Base-by-base conservation (phyloP, 2,113 vertebrate genomes). In the Plotosus lineatus region DNA sequence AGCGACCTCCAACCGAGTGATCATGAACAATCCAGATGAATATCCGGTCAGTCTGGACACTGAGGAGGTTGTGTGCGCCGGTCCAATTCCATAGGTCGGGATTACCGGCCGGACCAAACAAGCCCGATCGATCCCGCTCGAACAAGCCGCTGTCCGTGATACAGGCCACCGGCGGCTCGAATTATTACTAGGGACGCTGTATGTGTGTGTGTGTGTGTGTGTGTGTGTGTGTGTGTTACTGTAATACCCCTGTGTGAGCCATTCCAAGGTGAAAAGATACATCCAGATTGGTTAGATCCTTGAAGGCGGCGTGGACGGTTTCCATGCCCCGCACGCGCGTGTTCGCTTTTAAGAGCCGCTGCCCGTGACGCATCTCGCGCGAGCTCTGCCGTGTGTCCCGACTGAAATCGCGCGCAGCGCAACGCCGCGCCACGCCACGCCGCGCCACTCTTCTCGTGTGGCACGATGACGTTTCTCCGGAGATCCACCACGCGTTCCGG, bases 341-440 rank as follows among this genome's bases (percentile, higher is more conserved):
- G 74, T 8, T 74, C 19, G 74, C 68, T 65, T 75, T 60, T 73
- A 56, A 82, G 80, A 78, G 66, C n/a, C 63, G 80, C 76, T 72
- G 77, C 46, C 65, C 55, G 56, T 63, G 66, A 82, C 84, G 75
- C 82, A 86, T 85, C 82, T 81, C 82, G 79, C 75, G 79, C 4
- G 53, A 51, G 77, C 33, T 46, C 68, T 68, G 65, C 72, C 65
- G 82, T 82, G 69, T 78, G 85, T 84, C 86, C 82, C 77, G 63
- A 78, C 58, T 77, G 63, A 78, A 78, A 80, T 74, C 82, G 56
- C 68, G 74, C 75, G 58, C 80, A 75, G 72, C 78, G 53, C 79
- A 74, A 36, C 61, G 11, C 17, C 66, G 9, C 75, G n/a, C n/a
- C n/a, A n/a, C n/a, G n/a, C n/a, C n/a, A n/a, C n/a, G 50, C 81